Conservation (phyloP, 2,113 vertebrate species). For the Ceyx cyanopectus region DNA sequence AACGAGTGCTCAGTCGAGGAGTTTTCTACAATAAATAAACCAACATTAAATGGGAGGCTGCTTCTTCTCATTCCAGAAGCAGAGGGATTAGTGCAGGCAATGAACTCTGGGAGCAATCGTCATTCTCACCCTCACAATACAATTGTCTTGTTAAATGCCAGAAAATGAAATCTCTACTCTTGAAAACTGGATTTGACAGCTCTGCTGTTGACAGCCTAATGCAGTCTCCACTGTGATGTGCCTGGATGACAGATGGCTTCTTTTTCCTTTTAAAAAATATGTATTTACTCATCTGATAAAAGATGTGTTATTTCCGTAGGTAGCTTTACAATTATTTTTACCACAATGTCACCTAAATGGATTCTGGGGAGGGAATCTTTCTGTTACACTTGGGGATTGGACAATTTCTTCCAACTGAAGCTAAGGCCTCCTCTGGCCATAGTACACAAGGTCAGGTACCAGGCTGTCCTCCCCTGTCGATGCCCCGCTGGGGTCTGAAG, state of each 20-base stretch:
- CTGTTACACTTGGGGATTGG: not conserved
- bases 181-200: slow-evolving; percentile 38
- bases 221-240: not conserved
- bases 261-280: slow-evolving; percentile 48
- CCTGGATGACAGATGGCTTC: slow-evolving; percentile 3
- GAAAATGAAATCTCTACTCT: slow-evolving; percentile 39
- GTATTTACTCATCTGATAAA: slow-evolving; percentile 36
- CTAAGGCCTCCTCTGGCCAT: not conserved
- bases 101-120: not conserved
- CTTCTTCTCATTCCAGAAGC: not conserved
- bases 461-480: not conserved
- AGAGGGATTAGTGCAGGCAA: not conserved
- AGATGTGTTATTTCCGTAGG: not conserved
- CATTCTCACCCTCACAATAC: slow-evolving; percentile 40
- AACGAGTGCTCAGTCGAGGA: not conserved
- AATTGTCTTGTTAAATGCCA: slow-evolving; percentile 62
- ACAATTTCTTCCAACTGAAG: not conserved
- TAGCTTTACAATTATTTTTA: slow-evolving; percentile 6
- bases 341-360: not conserved
- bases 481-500: not conserved
- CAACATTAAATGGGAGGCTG: not conserved
- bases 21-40: slow-evolving; percentile 6
- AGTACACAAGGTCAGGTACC: not conserved
- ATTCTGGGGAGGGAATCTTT: not conserved
- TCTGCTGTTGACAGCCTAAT: slow-evolving; percentile 55